Conservation (phyloP, 2,797 vertebrate species). For the Rhabdophis nuchalis region DNA sequence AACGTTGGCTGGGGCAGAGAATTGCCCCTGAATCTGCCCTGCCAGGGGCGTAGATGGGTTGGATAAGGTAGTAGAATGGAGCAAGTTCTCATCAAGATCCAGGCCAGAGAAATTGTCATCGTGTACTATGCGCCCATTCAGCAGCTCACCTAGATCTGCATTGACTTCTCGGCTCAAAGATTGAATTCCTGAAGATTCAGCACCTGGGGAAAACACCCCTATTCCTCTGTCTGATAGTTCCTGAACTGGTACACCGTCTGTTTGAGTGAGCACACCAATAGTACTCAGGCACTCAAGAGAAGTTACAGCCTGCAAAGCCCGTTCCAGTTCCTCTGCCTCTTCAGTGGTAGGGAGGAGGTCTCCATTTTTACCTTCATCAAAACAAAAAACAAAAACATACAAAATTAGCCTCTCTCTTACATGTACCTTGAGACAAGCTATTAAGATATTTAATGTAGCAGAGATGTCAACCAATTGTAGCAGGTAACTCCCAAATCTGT, state of each 20-base stretch:
- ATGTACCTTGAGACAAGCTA: neutral
- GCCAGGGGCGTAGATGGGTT: constrained; percentile 84
- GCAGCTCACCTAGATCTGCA: constrained; percentile 85
- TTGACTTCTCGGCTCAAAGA: constrained; percentile 77
- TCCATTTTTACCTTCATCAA: constrained; percentile 89
- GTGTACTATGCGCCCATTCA: constrained; percentile 86
- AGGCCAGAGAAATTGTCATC: constrained; percentile 94
- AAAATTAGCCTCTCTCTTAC: neutral
- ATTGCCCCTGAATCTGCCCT: constrained; percentile 79
- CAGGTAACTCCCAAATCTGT: neutral
- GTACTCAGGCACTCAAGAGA: constrained; percentile 96
- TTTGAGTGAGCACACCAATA: constrained; percentile 87
- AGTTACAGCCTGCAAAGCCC: constrained; percentile 95
- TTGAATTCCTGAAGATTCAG: constrained; percentile 82
- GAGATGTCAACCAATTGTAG: neutral
- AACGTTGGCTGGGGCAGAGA: constrained; percentile 77
- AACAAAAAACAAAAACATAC: constrained; percentile 44
- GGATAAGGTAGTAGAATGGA: constrained; percentile 86
- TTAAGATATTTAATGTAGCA: neutral
- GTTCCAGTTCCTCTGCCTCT: constrained; percentile 96
- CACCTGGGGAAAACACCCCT: constrained; percentile 84
- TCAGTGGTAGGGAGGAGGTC: constrained; percentile 96
- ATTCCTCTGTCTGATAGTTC: constrained; percentile 84
- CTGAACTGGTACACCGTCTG: constrained; percentile 83
- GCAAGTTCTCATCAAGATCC: constrained; percentile 94